Base-by-base conservation (phyloP, 92 coral and sea anemone species). In the Micromussa lordhowensis region DNA sequence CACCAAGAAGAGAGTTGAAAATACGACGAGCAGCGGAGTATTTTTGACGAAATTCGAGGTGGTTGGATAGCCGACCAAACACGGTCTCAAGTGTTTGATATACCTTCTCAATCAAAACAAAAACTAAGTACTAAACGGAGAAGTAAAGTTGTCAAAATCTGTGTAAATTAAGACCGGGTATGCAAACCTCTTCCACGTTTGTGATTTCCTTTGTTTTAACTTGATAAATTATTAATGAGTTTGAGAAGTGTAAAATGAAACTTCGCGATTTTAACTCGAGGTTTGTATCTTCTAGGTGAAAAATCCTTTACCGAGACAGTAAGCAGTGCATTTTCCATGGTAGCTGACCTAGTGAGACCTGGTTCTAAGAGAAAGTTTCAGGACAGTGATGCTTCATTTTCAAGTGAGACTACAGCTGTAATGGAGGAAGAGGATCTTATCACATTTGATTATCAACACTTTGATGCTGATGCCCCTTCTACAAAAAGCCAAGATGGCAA, bases 381-480 rank as follows among this genome's bases (percentile, higher is more conserved):
- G 14, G 88, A 77, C 28, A 90, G 86, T 54, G 85, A 54, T 54
- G 53, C n/a, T 70, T 80, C 90, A 61, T 64, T 55, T 72, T 53
- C 90, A n/a, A 74, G 82, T 63, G 95, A 90, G 68, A 64, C 78
- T 16, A 89, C 89, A 59, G 90, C 84, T 69, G 77, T 81, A 8
- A 79, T 38, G 85, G 94, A 95, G 32, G 89, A 88, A 29, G 94
- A 97, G 29, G 98, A 95, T 78, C 90, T 97, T 26, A 95, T 97
- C 61, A 91, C 93, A 4, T 85, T 97, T 75, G 99, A 97, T 54
- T 97, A 97, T 83, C 88, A 89, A 59, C 97, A 92, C 75, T 79
- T 88, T 79, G 93, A 95, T 59, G 88, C 96, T 18, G 98, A 97
- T 48, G 78, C 95, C 22, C 99, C 99, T 22, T 96, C 98, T 26